Base-by-base conservation (phyloP, 2,113 vertebrate species). In the Mixornis gularis region DNA sequence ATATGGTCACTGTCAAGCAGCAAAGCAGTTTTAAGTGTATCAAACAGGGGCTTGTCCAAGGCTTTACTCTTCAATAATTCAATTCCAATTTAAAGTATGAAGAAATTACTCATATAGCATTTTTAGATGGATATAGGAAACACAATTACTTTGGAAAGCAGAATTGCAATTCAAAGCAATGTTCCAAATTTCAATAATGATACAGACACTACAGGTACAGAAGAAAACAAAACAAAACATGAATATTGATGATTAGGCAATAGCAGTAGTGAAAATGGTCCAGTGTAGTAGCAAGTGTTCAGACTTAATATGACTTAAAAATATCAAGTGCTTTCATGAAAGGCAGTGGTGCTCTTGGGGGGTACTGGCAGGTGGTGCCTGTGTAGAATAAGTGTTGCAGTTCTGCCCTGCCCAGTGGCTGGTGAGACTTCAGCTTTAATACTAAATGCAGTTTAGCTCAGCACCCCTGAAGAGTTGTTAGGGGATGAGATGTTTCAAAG, bases 31-130 rank as follows among this genome's bases (percentile, higher is more conserved):
- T 90, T 53, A 66, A 87, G 40, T 69, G 22, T 13, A 18, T 68
- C 40, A 59, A 32, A 51, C 4, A 74, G 58, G 3, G 7, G 0
- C 56, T 68, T 87, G 24, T 64, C 36, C 12, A 62, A 49, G 41
- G 2, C 13, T 70, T 92, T 18, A 53, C 51, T 78, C 51, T 85
- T 93, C 48, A 88, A 85, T 80, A 88, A 90, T 83, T 90, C 44
- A 88, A 1, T 59, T 83, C 20, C 38, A 80, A 74, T 92, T 86
- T 93, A 29, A 26, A 49, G 7, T 29, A 36, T 41, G 30, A 36
- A 60, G 10, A 79, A 87, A 85, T 65, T 0, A 56, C 58, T 93
- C 36, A 20, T 41, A 38, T 20, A 40, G 3, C 11, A 27, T 64
- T 85, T 91, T 46, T 41, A 44, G 15, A 82, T 36, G 43, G 51